Evolutionary conservation across 2,888 invertebrate species (phyloP).

Genomic region (Temnothorax unifasciatus): DNA sequence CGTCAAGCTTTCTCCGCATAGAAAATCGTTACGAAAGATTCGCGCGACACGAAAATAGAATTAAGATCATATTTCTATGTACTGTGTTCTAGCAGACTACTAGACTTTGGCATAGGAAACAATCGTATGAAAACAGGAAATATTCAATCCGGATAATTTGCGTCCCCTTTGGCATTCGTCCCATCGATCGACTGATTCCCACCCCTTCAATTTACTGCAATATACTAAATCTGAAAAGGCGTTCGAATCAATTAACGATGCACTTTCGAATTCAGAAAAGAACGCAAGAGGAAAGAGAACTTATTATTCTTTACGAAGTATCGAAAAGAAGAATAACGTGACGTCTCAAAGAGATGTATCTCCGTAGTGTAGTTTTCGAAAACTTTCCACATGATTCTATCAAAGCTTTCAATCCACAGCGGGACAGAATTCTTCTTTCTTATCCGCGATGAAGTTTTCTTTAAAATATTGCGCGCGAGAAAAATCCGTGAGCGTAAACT

Average conservation of each 20-base stretch:
- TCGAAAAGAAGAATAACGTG: not conserved
- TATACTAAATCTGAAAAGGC: constrained; percentile 2
- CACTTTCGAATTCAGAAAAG: not conserved
- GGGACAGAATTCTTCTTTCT: not conserved
- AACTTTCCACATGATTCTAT: constrained; percentile 13
- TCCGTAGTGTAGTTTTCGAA: not conserved
- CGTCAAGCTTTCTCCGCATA: not conserved
- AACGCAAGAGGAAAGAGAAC: not conserved
- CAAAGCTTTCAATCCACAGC: not conserved
- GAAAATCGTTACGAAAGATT: not conserved
- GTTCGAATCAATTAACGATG: constrained; percentile 33
- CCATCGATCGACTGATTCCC: constrained; percentile 50
- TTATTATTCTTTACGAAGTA: not conserved
- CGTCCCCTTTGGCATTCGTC: constrained; percentile 50
- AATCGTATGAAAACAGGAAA: constrained; percentile 62
- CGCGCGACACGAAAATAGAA: not conserved
- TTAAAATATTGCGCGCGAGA: constrained; percentile 6
- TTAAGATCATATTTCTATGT: constrained; percentile 4
- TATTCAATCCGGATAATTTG: constrained; percentile 61
- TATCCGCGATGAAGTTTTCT: constrained; percentile 7
- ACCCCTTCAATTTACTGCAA: constrained; percentile 18
- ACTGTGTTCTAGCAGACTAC: not conserved
- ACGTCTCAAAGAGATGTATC: not conserved
- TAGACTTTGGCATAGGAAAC: constrained; percentile 59
- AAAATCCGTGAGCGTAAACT: not conserved